Conservation (phyloP, 2,888 invertebrate genomes). For the Heterodera filipjevi region DNA sequence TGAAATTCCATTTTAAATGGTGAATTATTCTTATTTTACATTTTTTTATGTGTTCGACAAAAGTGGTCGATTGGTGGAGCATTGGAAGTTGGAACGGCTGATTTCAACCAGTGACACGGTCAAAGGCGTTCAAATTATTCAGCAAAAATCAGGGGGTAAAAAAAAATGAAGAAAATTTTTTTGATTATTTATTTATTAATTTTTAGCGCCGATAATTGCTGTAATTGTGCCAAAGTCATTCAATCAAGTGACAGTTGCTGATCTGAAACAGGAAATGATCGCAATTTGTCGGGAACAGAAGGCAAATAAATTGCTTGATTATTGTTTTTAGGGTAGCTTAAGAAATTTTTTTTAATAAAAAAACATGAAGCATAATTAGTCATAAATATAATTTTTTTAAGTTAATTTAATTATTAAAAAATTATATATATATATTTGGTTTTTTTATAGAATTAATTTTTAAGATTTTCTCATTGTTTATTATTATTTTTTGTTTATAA, state of each 20-base stretch:
- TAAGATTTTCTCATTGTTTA: no score
- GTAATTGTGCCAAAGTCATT: slow-evolving; percentile 52
- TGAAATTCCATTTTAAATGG: no score
- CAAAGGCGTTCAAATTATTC: slow-evolving; percentile 67
- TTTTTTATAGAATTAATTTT: slow-evolving; percentile 4
- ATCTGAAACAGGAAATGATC: slow-evolving; percentile 52
- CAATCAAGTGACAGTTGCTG: slow-evolving; percentile 34
- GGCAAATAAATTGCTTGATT: no score
- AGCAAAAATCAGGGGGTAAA: neutral
- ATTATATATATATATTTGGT: no score
- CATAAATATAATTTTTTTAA: no score
- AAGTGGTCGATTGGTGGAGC: slow-evolving; percentile 67
- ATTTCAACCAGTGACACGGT: slow-evolving; percentile 67
- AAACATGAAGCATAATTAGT: no score
- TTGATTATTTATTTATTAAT: neutral
- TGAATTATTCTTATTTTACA: no score
- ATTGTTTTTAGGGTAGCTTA: no score
- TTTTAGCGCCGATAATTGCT: slow-evolving; percentile 53
- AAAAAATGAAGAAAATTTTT: neutral
- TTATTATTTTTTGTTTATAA: no score
- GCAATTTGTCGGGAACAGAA: slow-evolving; percentile 53
- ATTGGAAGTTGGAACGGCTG: slow-evolving; percentile 67
- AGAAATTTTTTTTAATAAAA: no score
- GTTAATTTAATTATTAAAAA: no score
- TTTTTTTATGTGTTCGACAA: slow-evolving; percentile 63